These are phyloP conservation scores for Flabesymbios commensalis DNA, from an alignment of 2,888 invertebrate genomes.

Conservation along the genomic window DNA sequence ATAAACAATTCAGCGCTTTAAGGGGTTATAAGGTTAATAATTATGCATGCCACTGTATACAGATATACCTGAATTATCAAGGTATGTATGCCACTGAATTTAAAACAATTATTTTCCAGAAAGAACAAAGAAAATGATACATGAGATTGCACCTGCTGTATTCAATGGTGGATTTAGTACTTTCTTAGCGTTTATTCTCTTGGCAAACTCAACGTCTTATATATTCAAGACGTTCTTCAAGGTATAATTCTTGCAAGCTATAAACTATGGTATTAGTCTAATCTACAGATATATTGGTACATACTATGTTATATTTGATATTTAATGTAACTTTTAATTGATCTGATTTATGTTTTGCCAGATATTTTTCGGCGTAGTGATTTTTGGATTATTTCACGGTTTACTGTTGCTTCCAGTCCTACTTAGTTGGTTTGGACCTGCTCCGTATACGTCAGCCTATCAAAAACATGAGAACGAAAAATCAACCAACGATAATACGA, in stretches of 20 bases:
- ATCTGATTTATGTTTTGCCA: too few relatives aligned
- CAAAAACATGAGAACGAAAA: too few relatives aligned
- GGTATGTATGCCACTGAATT: background rate
- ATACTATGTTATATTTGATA: too few relatives aligned
- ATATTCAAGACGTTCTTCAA: slow-evolving; percentile 77
- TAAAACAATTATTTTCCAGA: slow-evolving; percentile 25
- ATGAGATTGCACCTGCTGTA: slow-evolving; percentile 77
- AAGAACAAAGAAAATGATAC: slow-evolving; percentile 67
- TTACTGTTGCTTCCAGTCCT: slow-evolving; percentile 76
- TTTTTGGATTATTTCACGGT: slow-evolving; percentile 80
- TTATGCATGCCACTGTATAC: too few relatives aligned
- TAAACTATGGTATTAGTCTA: too few relatives aligned
- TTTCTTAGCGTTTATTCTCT: slow-evolving; percentile 73
- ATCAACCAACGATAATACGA: too few relatives aligned
- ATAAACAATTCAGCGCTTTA: too few relatives aligned
- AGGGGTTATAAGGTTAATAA: too few relatives aligned
- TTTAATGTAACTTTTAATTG: too few relatives aligned
- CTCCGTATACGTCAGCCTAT: too few relatives aligned
- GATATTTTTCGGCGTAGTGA: slow-evolving; percentile 76
- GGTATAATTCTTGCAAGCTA: slow-evolving; percentile 54
- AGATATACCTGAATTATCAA: too few relatives aligned
- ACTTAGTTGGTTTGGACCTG: slow-evolving; percentile 75
- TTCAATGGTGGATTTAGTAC: slow-evolving; percentile 79
- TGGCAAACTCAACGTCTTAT: slow-evolving; percentile 75
- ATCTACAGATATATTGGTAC: too few relatives aligned